Conservation (phyloP, 2,888 invertebrate species). For the Escarpia spicata region DNA sequence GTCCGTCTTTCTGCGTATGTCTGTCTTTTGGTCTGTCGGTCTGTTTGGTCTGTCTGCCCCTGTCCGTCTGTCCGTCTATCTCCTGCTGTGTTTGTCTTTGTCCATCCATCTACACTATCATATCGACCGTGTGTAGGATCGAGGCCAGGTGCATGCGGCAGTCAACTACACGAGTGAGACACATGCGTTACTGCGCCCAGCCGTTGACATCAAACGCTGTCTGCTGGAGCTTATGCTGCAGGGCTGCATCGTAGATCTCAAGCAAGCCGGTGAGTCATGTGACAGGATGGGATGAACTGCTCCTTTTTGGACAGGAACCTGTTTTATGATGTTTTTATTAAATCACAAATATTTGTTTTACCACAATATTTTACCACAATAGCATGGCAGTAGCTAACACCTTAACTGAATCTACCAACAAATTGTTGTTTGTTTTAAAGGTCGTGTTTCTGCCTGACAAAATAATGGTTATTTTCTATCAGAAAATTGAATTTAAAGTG, state of each 20-base stretch:
- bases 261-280: conserved; percentile 62
- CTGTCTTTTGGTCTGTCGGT: too few relatives aligned
- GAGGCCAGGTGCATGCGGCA: conserved; percentile 73
- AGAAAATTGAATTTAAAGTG: too few relatives aligned
- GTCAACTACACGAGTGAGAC: conserved; percentile 71
- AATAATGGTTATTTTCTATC: too few relatives aligned
- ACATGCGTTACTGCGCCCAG: conserved; percentile 71
- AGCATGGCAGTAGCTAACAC: background rate
- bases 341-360: too few relatives aligned
- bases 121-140: conserved; percentile 60
- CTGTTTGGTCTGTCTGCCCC: too few relatives aligned
- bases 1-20: too few relatives aligned
- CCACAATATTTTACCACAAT: too few relatives aligned
- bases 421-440: background rate
- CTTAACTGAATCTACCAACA: background rate
- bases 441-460: background rate
- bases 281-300: background rate
- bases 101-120: background rate
- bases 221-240: conserved; percentile 73
- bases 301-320: background rate
- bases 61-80: background rate
- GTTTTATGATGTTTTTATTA: too few relatives aligned
- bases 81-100: background rate
- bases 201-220: conserved; percentile 70
- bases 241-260: conserved; percentile 71